Evolutionary conservation across 2,113 vertebrate species (phyloP).

Genomic region (Tachysurus fulvidraco): DNA sequence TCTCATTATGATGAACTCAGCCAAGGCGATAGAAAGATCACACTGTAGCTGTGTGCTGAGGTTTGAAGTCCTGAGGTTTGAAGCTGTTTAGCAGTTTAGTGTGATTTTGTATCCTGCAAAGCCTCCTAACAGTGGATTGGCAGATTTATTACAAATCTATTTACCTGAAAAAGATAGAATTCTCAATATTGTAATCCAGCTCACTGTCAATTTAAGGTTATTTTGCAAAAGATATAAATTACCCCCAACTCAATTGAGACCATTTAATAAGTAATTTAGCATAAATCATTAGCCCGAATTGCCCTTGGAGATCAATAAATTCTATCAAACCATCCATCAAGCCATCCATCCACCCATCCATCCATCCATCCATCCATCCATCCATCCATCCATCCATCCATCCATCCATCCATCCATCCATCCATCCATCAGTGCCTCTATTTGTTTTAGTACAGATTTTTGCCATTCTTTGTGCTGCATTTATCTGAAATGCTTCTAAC

Average conservation of each 20-base stretch:
- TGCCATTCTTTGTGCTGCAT: neutral
- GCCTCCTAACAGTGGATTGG: constrained; percentile 40
- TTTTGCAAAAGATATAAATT: neutral
- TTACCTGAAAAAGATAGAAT: constrained; percentile 37
- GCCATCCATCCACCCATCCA: neutral
- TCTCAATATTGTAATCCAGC: neutral
- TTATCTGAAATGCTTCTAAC: neutral
- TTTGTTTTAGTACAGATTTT: neutral
- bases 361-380: neutral
- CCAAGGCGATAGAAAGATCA: constrained; percentile 18
- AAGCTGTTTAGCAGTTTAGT: constrained; percentile 5
- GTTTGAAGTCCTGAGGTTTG: constrained; percentile 30
- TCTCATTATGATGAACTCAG: constrained; percentile 21
- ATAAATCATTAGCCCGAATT: neutral
- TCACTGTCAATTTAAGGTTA: neutral
- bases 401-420: neutral
- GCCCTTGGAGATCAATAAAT: neutral
- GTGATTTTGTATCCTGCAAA: neutral
- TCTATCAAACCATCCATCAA: neutral
- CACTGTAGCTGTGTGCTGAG: neutral
- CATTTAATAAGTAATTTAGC: neutral
- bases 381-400: neutral
- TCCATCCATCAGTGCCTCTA: neutral
- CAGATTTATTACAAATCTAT: neutral
- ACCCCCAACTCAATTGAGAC: neutral